Base-by-base conservation (phyloP, 1,140 invertebrate genomes). In the Apis dorsata region DNA sequence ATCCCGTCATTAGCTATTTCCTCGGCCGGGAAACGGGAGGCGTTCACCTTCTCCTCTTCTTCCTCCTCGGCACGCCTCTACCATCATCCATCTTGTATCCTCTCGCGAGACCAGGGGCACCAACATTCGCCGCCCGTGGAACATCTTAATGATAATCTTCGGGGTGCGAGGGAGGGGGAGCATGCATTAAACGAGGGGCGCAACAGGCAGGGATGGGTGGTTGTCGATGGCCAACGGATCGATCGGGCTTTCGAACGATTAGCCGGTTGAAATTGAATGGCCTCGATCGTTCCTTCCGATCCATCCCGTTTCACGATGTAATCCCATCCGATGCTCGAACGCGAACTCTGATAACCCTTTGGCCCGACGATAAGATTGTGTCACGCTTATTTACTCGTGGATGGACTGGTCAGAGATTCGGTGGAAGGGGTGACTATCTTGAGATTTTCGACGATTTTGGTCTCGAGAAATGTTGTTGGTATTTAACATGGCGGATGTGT, bases 71-170 rank as follows among this genome's bases (percentile, higher is more conserved):
- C 60, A 62, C 60, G 17, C n/a, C 63, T 59, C 28, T 28, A 34
- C 73, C 75, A 71, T 83, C 81, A 63, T 83, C 81, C 24, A 78
- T 83, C 81, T 78, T 68, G 24, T 71, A 62, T 77, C 66, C 68
- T 83, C 72, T 71, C 51, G 57, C 28, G 57, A 77, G 81, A 82
- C 62, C 80, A 81, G 82, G 84, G 62, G 86, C 79, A 81, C 24
- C 66, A 59, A 13, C 19, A 79, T 10, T 17, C 74, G 62, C 71
- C 81, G 79, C 84, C 82, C 81, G 88, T 86, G 72, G 77, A 85
- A 89, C 87, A 86, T 89, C 88, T 89, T 90, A 90, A 90, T 90
- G 89, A 89, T 87, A 89, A 90, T 89, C 89, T 87, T 85, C 74
- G 59, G 81, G 81, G 21, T 60, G 44, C 73, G n/a, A 59, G 66